phyloP scores from a whole-genome alignment of 2,797 vertebrate genomes.

The Tarsius wallacei region DNA sequence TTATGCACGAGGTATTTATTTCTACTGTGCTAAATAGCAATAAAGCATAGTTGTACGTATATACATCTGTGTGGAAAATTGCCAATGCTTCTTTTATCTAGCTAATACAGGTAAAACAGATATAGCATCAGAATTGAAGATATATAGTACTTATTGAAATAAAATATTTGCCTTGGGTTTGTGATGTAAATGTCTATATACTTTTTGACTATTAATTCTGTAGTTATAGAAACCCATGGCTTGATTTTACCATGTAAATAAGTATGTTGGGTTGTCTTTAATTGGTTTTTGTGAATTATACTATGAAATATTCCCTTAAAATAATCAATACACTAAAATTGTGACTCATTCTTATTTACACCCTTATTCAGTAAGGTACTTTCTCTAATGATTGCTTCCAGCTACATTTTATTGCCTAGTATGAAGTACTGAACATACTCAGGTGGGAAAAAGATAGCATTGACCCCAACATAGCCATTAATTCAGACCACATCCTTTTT shows the following conservation, averaged over 20 bases:
- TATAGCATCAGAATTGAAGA: neutral
- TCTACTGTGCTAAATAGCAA: neutral
- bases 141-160: neutral
- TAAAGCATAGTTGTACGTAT: neutral
- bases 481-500: slow-evolving; percentile 46
- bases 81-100: neutral
- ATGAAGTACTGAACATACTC: slow-evolving; percentile 13
- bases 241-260: slow-evolving; percentile 68
- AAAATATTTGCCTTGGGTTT: slow-evolving; percentile 12
- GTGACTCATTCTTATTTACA: slow-evolving; percentile 74
- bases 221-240: slow-evolving; percentile 7
- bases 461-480: slow-evolving; percentile 51
- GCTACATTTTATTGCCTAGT: slow-evolving; percentile 75
- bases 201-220: slow-evolving; percentile 60
- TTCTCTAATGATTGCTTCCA: slow-evolving; percentile 78
- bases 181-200: slow-evolving; percentile 32
- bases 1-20: neutral
- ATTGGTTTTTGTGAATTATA: slow-evolving; percentile 76
- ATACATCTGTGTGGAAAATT: neutral
- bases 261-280: slow-evolving; percentile 64
- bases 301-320: slow-evolving; percentile 73
- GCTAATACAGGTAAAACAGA: neutral
- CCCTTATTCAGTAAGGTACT: slow-evolving; percentile 73
- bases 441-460: slow-evolving; percentile 20
- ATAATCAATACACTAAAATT: slow-evolving; percentile 72